phyloP scores from a whole-genome alignment of 2,797 vertebrate genomes.

The Fundulus diaphanus region DNA sequence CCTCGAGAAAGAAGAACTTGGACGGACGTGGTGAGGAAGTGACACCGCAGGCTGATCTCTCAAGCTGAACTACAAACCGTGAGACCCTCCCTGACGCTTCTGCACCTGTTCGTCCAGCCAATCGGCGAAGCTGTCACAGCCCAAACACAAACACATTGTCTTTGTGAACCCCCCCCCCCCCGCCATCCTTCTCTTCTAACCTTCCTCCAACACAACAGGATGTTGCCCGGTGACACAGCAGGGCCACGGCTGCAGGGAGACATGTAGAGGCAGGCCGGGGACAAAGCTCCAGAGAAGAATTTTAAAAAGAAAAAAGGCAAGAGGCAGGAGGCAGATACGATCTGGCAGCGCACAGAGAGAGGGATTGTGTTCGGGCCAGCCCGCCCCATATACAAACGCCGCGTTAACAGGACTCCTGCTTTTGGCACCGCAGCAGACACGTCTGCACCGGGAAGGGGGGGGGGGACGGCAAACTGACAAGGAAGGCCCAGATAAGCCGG shows the following conservation, averaged over 20 bases:
- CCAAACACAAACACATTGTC: slow-evolving; percentile 7
- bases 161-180: slow-evolving; percentile 16
- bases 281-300: slow-evolving; percentile 69
- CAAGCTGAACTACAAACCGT: slow-evolving; percentile 22
- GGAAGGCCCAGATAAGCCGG: slow-evolving; percentile 19
- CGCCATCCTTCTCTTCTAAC: slow-evolving; percentile 2
- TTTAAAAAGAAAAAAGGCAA: slow-evolving; percentile 14
- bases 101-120: slow-evolving; percentile 43
- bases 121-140: slow-evolving; percentile 1
- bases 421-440: slow-evolving; percentile 38
- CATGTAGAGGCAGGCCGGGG: slow-evolving; percentile 75
- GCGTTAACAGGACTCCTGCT: slow-evolving; percentile 42
- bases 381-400: slow-evolving; percentile 49
- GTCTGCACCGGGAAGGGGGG: slow-evolving; percentile 9
- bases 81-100: slow-evolving; percentile 11
- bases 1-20: slow-evolving; percentile 64
- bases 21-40: slow-evolving; percentile 54
- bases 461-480: slow-evolving; percentile 26
- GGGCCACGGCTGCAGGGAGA: slow-evolving; percentile 60
- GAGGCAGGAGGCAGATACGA: slow-evolving; percentile 65
- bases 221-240: slow-evolving; percentile 69
- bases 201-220: slow-evolving; percentile 69
- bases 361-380: slow-evolving; percentile 61
- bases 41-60: slow-evolving; percentile 13
- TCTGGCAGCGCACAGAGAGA: slow-evolving; percentile 57